Percentiles rank a stretch among this genome's conserved stretches.
phyloP scores from a whole-genome alignment of 1,140 invertebrate species.

The Aphaenogaster floridana region DNA sequence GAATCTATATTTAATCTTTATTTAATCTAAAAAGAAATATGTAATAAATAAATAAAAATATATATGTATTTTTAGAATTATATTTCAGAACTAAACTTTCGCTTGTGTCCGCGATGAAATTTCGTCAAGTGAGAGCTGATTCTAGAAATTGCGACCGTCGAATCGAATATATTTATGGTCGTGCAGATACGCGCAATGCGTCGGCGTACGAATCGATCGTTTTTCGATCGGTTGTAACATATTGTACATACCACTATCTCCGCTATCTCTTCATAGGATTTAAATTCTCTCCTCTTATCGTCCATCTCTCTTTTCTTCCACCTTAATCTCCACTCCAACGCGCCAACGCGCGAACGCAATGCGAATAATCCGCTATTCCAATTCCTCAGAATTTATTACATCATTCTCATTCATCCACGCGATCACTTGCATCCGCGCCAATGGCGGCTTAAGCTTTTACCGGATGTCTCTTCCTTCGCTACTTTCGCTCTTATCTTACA shows the following conservation, averaged over 20 bases:
- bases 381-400: neutral
- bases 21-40: too few relatives aligned
- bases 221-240: neutral
- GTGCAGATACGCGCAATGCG: neutral
- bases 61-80: neutral
- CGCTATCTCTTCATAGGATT: neutral
- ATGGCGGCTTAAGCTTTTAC: neutral
- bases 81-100: neutral
- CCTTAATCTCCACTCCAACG: neutral
- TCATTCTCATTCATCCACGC: neutral
- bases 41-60: too few relatives aligned
- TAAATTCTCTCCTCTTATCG: neutral
- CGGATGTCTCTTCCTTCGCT: neutral
- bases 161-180: neutral
- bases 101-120: neutral
- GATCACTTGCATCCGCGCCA: neutral
- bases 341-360: neutral
- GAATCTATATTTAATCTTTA: too few relatives aligned
- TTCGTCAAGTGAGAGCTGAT: neutral
- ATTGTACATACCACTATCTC: neutral
- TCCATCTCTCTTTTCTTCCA: neutral
- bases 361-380: neutral
- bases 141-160: neutral
- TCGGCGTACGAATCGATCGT: neutral
- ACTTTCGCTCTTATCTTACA: constrained; percentile 28